phyloP scores from a whole-genome alignment of 2,888 invertebrate genomes.

The Acrobasis consociella region DNA sequence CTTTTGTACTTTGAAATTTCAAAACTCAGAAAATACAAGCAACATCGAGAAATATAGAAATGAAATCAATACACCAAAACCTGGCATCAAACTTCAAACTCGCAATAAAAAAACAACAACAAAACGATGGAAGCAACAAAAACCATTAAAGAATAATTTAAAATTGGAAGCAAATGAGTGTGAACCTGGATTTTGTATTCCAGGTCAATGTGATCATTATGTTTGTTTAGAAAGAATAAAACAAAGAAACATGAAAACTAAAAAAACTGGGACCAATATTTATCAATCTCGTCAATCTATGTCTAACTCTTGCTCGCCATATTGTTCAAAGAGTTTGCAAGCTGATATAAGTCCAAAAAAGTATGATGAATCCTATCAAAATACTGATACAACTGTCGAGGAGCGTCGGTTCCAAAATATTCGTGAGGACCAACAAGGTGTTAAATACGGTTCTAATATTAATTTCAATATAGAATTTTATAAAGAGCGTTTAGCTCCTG shows the following conservation, averaged over 20 bases:
- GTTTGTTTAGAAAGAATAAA: constrained; percentile 39
- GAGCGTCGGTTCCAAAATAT: constrained; percentile 7
- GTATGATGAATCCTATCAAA: constrained; percentile 16
- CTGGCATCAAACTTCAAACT: constrained; percentile 18
- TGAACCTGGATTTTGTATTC: constrained; percentile 44
- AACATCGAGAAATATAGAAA: neutral
- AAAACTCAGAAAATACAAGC: constrained; percentile 3
- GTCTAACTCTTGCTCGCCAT: neutral
- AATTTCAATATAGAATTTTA: constrained; percentile 38
- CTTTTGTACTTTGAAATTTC: constrained; percentile 39
- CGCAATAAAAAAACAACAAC: neutral
- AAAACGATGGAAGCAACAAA: neutral
- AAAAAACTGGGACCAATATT: constrained; percentile 18
- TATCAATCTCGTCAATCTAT: neutral
- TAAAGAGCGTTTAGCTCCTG: constrained; percentile 27
- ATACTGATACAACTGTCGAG: constrained; percentile 15
- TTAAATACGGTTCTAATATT: constrained; percentile 32
- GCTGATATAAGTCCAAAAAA: constrained; percentile 7
- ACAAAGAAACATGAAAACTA: constrained; percentile 25
- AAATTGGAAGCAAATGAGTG: constrained; percentile 38
- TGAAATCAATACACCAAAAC: constrained; percentile 22
- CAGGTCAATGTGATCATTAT: constrained; percentile 43
- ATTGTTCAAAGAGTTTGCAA: neutral
- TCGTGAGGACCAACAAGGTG: constrained; percentile 5
- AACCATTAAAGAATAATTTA: neutral